These are phyloP conservation scores for Cryptotis parvus DNA, from an alignment of 2,113 vertebrate species.

Conservation along the genomic window DNA sequence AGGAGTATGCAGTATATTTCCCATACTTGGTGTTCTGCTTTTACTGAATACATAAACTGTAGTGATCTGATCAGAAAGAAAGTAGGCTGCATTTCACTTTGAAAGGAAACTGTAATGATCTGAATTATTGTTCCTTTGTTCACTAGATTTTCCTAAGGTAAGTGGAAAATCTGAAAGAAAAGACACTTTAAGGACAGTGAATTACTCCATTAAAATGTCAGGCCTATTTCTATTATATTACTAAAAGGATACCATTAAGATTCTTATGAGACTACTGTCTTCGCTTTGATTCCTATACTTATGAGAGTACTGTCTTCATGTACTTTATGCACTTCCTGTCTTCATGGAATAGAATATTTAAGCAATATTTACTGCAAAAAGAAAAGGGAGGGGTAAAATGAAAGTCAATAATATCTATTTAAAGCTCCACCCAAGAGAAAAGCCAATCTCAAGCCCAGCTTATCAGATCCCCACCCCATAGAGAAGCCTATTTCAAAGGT, in stretches of 20 bases:
- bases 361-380: not conserved
- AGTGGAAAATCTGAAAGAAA: conserved; percentile 44
- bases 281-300: too few relatives aligned
- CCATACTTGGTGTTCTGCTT: conserved; percentile 45
- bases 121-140: conserved; percentile 72
- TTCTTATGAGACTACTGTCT: not conserved
- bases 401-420: too few relatives aligned
- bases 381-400: not conserved
- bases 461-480: too few relatives aligned
- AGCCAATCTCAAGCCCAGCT: too few relatives aligned
- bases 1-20: conserved; percentile 60
- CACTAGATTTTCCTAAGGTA: conserved; percentile 67
- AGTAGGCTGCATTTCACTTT: conserved; percentile 68
- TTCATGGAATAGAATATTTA: not conserved
- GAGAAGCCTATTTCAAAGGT: too few relatives aligned
- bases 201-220: conserved; percentile 37
- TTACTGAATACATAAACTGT: conserved; percentile 76
- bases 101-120: conserved; percentile 73
- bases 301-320: not conserved
- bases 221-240: conserved; percentile 38
- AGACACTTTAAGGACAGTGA: conserved; percentile 18
- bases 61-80: conserved; percentile 61
- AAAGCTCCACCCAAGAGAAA: too few relatives aligned
- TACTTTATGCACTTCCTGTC: too few relatives aligned
- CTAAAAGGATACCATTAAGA: not conserved